phyloP scores from a whole-genome alignment of 2,113 vertebrate species.

The Xenopus laevis region DNA sequence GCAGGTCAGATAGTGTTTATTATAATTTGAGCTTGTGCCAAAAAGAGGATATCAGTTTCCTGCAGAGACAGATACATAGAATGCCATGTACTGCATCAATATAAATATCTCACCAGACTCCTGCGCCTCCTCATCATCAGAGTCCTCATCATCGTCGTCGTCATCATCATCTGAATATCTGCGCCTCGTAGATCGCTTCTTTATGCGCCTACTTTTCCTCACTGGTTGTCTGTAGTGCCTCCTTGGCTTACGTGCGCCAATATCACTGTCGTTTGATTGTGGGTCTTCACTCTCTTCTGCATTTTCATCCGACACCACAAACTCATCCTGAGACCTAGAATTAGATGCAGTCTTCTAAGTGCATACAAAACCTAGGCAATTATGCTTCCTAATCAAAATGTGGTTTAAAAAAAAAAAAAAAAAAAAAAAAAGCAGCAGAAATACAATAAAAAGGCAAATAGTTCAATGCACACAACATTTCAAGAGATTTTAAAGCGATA shows the following conservation, averaged over 20 bases:
- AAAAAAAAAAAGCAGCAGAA: too few species aligned
- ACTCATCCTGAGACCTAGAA: conserved; percentile 85
- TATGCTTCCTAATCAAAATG: too few species aligned
- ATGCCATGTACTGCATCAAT: too few species aligned
- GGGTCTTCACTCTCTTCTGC: conserved; percentile 75
- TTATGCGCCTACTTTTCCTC: conserved; percentile 68
- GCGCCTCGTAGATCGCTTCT: conserved; percentile 72
- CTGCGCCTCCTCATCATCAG: conserved; percentile 62
- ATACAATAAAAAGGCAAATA: too few species aligned
- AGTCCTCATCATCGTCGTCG: conserved; percentile 72
- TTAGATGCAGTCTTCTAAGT: background rate
- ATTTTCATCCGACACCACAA: conserved; percentile 80
- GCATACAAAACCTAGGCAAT: too few species aligned
- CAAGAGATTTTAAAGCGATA: too few species aligned
- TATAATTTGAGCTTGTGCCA: too few species aligned
- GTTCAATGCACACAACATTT: too few species aligned
- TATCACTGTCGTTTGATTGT: conserved; percentile 73
- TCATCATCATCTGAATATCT: conserved; percentile 91
- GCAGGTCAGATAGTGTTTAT: too few species aligned
- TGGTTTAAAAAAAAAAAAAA: too few species aligned
- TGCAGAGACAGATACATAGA: too few species aligned
- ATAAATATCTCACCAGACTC: conserved; percentile 59
- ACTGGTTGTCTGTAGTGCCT: conserved; percentile 62
- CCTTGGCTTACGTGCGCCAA: conserved; percentile 64
- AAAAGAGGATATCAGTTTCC: too few species aligned